Base-by-base conservation (phyloP, 2,797 vertebrate species). In the Poecilia wingei region DNA sequence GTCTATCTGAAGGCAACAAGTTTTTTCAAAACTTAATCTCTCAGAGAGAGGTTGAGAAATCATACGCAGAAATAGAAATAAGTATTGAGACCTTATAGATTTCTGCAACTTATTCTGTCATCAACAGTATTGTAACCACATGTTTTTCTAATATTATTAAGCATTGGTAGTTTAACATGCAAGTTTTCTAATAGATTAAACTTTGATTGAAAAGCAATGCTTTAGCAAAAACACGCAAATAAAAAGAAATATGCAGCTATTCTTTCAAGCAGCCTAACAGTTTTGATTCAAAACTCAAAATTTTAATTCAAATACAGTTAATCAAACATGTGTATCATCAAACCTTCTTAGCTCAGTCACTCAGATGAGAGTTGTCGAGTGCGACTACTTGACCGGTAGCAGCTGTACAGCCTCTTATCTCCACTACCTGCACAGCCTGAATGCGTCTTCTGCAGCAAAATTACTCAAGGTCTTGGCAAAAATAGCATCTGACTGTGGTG, bases 301-400 rank as follows among this genome's bases (percentile, higher is more conserved):
- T 59, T 45, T 43, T 1, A 13, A 47, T 49, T 47, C 1, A 7
- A 22, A 69, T 53, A 76, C 22, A 47, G 73, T 25, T 49, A 14
- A 71, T 80, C 49, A 80, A 33, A 82, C 45, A 47, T 20, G 68
- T 64, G 72, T 74, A 79, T 72, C 74, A 73, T 72, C 79, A 84
- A 79, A 61, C 31, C 46, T 68, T 43, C 74, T 49, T 68, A 36
- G 72, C 57, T 78, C 73, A 82, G 79, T 45, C 25, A 59, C 41
- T 74, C 3, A 28, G 59, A 36, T 77, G 79, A 90, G 87, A 82
- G 79, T 79, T 85, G 78, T 84, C 77, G 69, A 78, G 61, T 57
- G 70, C 83, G 87, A 79, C 85, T 81, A 81, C 77, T 73, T 82
- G 80, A 84, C 66, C 86, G 49, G 66, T 45, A 39, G 39, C 71